These are phyloP conservation scores for Oxytorus armatus DNA, from an alignment of 2,888 invertebrate genomes.

Conservation along the genomic window DNA sequence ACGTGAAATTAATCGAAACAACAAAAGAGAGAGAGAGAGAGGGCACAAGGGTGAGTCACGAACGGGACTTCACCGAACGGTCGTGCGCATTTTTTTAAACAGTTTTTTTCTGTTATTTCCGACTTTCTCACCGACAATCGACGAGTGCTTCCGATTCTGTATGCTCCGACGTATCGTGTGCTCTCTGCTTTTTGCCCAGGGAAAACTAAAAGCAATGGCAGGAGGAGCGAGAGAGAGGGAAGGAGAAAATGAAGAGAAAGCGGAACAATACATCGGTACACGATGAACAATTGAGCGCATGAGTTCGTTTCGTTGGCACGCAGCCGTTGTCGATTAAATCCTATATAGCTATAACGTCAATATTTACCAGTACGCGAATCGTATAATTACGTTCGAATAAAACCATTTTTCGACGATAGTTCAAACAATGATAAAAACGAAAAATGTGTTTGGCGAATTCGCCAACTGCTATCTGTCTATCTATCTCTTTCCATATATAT, in stretches of 20 bases:
- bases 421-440: slow-evolving; percentile 26
- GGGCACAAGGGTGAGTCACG: slow-evolving; percentile 12
- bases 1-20: slow-evolving; percentile 63
- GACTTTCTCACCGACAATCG: slow-evolving; percentile 42
- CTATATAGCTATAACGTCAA: slow-evolving; percentile 25
- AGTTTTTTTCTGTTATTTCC: slow-evolving; percentile 52
- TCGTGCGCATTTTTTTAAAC: slow-evolving; percentile 16
- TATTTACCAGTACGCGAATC: slow-evolving; percentile 42
- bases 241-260: slow-evolving; percentile 24
- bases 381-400: slow-evolving; percentile 40
- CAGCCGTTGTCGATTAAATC: slow-evolving; percentile 24
- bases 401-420: slow-evolving; percentile 39
- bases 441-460: slow-evolving; percentile 13
- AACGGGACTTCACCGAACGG: slow-evolving; percentile 52
- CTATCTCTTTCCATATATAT: no score
- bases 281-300: slow-evolving; percentile 48
- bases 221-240: neutral
- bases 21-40: slow-evolving; percentile 37
- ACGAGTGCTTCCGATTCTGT: slow-evolving; percentile 39
- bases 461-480: neutral
- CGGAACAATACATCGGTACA: slow-evolving; percentile 47
- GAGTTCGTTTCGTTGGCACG: slow-evolving; percentile 43
- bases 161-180: slow-evolving; percentile 47
- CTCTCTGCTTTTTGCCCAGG: slow-evolving; percentile 21
- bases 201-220: slow-evolving; percentile 18